A percentile compares a stretch with the other conserved stretches of the same genome.
Conservation (phyloP, 2,888 invertebrate species). For the Lamellibrachia satsuma region DNA sequence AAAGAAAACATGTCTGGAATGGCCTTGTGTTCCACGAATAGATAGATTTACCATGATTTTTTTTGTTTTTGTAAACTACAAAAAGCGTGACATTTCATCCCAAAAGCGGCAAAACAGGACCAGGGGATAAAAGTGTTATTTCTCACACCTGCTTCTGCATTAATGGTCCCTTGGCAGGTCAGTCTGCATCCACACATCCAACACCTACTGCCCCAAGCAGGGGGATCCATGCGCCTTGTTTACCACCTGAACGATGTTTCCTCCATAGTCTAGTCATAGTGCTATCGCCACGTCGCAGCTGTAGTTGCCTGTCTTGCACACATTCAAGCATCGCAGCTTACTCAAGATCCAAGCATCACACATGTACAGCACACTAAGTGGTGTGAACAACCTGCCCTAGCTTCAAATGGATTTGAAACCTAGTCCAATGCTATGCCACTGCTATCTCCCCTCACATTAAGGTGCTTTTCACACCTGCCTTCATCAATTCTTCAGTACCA, state of each 20-base stretch:
- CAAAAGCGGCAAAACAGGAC: too few species aligned
- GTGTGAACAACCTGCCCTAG: not conserved
- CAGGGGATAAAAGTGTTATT: too few species aligned
- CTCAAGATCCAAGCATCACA: not conserved
- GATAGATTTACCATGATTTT: too few species aligned
- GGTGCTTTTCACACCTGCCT: not conserved
- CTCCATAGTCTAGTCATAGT: not conserved
- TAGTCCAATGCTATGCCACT: not conserved
- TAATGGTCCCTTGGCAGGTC: not conserved
- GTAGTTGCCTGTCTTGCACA: not conserved
- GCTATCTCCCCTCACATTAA: not conserved
- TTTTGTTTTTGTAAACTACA: too few species aligned
- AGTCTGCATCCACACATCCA: not conserved
- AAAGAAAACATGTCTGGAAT: too few species aligned
- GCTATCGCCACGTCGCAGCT: not conserved
- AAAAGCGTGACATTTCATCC: too few species aligned
- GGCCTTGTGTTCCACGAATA: too few species aligned
- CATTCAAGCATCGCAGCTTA: not conserved
- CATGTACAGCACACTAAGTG: too few species aligned
- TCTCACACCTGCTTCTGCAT: not conserved
- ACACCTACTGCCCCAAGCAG: not conserved
- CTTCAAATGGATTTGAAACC: not conserved
- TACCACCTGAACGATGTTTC: not conserved
- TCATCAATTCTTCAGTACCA: not conserved
- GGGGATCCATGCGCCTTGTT: not conserved